Percentiles rank a stretch among this genome's conserved stretches.
phyloP scores from a whole-genome alignment of 2,113 vertebrate genomes.

The Natator depressus region DNA sequence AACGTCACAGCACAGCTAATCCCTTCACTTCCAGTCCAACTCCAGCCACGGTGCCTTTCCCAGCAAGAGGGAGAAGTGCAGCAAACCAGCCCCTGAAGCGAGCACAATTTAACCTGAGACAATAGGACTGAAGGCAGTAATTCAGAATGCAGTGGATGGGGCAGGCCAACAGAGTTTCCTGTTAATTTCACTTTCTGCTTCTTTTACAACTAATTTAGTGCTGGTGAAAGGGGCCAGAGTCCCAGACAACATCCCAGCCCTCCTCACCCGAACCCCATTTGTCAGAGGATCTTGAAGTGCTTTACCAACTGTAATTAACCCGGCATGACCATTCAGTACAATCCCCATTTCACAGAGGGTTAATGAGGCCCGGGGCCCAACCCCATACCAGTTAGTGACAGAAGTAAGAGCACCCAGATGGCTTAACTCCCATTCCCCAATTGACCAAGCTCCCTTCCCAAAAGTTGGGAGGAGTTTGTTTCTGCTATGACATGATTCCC shows the following conservation, averaged over 20 bases:
- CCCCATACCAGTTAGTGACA: not conserved
- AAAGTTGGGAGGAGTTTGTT: not conserved
- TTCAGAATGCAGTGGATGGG: not conserved
- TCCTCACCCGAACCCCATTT: not conserved
- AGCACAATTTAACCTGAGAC: not conserved
- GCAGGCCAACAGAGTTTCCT: not conserved
- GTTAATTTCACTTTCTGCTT: not conserved
- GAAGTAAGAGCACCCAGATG: not conserved
- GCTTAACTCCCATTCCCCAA: no score
- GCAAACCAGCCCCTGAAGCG: not conserved
- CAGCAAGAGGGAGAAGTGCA: not conserved
- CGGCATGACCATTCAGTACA: not conserved
- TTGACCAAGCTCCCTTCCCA: not conserved
- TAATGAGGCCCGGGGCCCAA: not conserved
- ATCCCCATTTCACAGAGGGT: not conserved
- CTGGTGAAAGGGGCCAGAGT: not conserved
- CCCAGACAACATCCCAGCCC: not conserved
- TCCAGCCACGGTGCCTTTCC: not conserved
- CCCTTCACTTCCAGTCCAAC: not conserved
- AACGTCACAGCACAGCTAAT: not conserved
- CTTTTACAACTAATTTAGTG: not conserved
- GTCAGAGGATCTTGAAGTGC: not conserved
- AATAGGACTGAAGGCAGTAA: no score
- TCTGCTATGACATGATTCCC: no score
- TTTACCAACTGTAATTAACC: not conserved